Percentiles rank a stretch among this genome's conserved stretches.
These are phyloP conservation scores for Tachyglossus aculeatus DNA, from an alignment of 2,797 vertebrate species.

Conservation along the genomic window DNA sequence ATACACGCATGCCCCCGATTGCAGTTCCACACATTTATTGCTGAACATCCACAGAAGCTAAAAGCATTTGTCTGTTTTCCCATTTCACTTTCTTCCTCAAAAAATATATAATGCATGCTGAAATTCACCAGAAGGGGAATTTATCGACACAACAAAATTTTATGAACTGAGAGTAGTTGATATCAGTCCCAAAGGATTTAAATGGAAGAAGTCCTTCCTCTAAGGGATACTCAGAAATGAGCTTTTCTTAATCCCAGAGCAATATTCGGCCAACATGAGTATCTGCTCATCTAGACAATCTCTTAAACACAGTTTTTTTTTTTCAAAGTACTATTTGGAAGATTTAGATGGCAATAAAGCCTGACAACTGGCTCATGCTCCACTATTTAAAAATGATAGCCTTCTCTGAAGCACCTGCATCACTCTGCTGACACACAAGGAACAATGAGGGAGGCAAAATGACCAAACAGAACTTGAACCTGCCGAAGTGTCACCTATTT, in stretches of 20 bases:
- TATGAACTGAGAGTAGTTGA: not conserved
- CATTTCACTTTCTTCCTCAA: constrained; percentile 25
- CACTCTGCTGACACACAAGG: too few relatives aligned
- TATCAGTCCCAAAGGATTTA: not conserved
- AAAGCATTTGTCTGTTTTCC: constrained; percentile 40
- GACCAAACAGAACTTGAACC: too few relatives aligned
- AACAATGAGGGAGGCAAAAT: too few relatives aligned
- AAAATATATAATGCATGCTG: constrained; percentile 7
- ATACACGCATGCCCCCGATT: not conserved
- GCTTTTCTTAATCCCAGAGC: not conserved
- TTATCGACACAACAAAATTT: constrained; percentile 21
- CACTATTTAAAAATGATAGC: too few relatives aligned
- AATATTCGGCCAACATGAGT: not conserved
- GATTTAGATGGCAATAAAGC: too few relatives aligned
- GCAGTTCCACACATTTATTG: constrained; percentile 47
- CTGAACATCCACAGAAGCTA: constrained; percentile 34
- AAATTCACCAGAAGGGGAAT: constrained; percentile 36
- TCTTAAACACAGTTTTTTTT: too few relatives aligned
- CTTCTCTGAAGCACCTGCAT: too few relatives aligned
- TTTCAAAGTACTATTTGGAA: too few relatives aligned
- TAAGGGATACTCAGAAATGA: not conserved
- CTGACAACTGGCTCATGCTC: too few relatives aligned
- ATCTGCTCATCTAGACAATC: not conserved
- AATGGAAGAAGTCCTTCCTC: not conserved
- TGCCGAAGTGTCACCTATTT: too few relatives aligned